Evolutionary conservation across 2,797 vertebrate species (phyloP).

Genomic region (Craterocephalus amniculus): DNA sequence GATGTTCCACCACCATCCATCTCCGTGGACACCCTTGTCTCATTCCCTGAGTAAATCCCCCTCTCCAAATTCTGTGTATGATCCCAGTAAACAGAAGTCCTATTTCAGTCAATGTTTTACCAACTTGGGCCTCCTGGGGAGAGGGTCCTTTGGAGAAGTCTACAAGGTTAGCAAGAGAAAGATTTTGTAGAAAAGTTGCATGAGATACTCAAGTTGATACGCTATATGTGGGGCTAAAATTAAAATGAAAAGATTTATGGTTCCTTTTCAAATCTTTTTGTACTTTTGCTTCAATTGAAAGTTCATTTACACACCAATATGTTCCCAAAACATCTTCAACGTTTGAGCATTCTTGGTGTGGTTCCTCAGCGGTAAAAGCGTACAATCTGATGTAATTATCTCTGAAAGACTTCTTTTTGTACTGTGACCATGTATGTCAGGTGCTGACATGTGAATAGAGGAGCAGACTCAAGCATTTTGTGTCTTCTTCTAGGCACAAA

Average conservation of each 20-base stretch:
- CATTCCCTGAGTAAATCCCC: slow-evolving; percentile 79
- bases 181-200: neutral
- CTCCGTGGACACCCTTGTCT: slow-evolving; percentile 86
- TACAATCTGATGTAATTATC: slow-evolving; percentile 7
- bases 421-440: neutral
- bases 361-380: neutral
- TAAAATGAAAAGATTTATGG: neutral
- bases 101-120: slow-evolving; percentile 91
- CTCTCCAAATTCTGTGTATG: slow-evolving; percentile 74
- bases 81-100: slow-evolving; percentile 82
- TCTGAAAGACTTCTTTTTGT: neutral
- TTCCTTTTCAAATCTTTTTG: neutral
- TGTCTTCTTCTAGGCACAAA: slow-evolving; percentile 81
- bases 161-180: slow-evolving; percentile 84
- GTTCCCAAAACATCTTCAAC: neutral
- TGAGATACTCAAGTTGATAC: neutral
- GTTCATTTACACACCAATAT: neutral
- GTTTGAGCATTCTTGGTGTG: neutral
- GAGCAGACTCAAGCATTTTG: neutral
- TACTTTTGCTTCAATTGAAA: neutral
- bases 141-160: slow-evolving; percentile 92
- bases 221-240: neutral
- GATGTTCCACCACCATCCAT: slow-evolving; percentile 81
- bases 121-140: slow-evolving; percentile 86
- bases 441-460: neutral